These are phyloP conservation scores for Melipona quadrifasciata DNA, from an alignment of 1,140 invertebrate genomes.

Conservation along the genomic window DNA sequence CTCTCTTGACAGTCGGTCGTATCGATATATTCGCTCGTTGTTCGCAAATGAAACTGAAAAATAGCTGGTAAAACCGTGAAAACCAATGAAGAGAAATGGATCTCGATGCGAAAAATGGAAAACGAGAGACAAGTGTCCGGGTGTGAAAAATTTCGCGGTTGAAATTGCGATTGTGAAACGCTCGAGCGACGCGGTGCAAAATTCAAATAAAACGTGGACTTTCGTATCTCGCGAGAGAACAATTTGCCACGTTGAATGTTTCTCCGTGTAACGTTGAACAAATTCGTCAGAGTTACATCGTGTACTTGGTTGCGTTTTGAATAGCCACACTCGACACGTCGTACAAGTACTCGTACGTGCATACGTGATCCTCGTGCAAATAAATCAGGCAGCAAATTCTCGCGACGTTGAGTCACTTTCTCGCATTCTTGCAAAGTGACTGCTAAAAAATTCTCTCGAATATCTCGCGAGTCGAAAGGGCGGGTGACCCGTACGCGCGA, in stretches of 20 bases:
- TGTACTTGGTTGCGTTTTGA: neutral
- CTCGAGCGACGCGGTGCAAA: neutral
- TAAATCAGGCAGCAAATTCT: conserved; percentile 45
- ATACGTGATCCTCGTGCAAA: conserved; percentile 18
- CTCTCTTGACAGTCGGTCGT: conserved; percentile 21
- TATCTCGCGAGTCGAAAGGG: neutral
- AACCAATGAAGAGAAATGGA: no score
- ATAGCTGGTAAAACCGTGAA: neutral
- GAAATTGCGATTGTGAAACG: neutral
- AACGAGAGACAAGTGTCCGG: no score
- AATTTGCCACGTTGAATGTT: neutral
- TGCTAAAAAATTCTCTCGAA: conserved; percentile 2
- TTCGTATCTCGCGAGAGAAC: neutral
- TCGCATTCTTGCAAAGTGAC: neutral
- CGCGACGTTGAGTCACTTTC: conserved; percentile 10
- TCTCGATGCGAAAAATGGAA: no score
- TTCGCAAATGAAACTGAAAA: neutral
- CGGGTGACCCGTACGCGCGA: neutral
- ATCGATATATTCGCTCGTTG: neutral
- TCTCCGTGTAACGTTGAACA: neutral
- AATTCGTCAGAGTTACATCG: neutral
- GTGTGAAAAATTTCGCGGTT: neutral
- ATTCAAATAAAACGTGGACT: neutral
- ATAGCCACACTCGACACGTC: no score
- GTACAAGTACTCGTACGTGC: no score